Evolutionary conservation across 2,797 vertebrate genomes (phyloP).

Genomic region (Peromyscus attwateri): DNA sequence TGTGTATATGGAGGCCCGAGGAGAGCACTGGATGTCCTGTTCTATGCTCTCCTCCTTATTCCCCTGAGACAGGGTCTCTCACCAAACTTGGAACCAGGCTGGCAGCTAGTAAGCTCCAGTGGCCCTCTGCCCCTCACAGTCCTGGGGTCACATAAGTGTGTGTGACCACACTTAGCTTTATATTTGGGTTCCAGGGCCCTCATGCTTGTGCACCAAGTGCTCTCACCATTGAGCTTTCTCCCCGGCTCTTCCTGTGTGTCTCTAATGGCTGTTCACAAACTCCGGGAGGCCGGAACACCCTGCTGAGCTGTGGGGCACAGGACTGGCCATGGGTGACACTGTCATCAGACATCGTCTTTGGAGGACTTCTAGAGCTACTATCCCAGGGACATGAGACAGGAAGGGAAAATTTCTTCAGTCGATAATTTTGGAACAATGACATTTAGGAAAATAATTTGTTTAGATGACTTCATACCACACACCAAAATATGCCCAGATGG

Average conservation of each 20-base stretch:
- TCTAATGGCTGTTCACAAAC: not conserved
- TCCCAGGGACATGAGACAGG: not conserved
- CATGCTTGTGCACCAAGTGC: fast-evolving
- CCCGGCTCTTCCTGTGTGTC: not conserved
- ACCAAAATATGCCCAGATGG: not conserved
- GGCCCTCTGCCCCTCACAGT: not conserved
- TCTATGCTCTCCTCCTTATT: not conserved
- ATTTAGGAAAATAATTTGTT: not conserved
- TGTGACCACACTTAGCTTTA: not conserved
- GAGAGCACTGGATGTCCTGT: not conserved
- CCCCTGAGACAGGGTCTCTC: not conserved
- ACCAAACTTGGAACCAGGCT: not conserved
- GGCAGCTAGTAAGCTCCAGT: not conserved
- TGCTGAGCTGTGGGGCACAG: not conserved
- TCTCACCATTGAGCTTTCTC: not conserved
- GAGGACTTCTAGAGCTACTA: not conserved
- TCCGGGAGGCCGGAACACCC: too few species aligned
- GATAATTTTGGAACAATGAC: not conserved
- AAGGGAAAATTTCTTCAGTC: not conserved
- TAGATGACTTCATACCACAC: not conserved
- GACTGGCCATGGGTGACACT: not conserved
- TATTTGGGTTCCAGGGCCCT: not conserved
- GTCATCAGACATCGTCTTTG: not conserved
- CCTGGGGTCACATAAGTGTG: not conserved
- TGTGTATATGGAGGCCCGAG: not conserved